These are phyloP conservation scores for Aphelenchoides besseyi DNA, from an alignment of 1,140 invertebrate species.

Conservation along the genomic window DNA sequence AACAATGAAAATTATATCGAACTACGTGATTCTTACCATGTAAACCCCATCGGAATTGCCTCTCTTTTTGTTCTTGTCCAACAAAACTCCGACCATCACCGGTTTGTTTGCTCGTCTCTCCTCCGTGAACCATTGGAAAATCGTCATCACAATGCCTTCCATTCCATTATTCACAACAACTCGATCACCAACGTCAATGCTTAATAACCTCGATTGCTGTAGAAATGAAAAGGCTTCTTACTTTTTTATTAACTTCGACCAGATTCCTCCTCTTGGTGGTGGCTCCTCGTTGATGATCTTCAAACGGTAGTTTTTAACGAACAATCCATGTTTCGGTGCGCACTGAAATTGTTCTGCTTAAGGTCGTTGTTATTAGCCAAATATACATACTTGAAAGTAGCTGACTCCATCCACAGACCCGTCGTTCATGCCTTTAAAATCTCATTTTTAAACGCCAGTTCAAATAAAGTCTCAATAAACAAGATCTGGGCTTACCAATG, in stretches of 20 bases:
- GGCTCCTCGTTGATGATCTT: background rate
- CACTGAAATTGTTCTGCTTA: constrained; percentile 10
- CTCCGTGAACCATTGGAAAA: constrained; percentile 13
- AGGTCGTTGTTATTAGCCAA: background rate
- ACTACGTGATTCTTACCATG: constrained; percentile 6
- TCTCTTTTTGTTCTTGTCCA: background rate
- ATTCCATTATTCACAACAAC: constrained; percentile 5
- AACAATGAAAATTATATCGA: background rate
- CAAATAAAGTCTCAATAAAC: no score
- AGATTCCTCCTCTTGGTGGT: constrained; percentile 16
- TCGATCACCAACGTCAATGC: constrained; percentile 16
- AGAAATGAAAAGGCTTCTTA: background rate
- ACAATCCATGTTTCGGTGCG: constrained; percentile 9
- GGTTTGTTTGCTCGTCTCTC: constrained; percentile 18
- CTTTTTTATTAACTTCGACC: constrained; percentile 21
- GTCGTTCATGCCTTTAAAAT: constrained; percentile 21
- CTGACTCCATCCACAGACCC: background rate
- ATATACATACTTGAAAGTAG: constrained; percentile 13
- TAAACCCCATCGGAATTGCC: constrained; percentile 14
- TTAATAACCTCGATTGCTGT: background rate
- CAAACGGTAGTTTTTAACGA: constrained; percentile 21
- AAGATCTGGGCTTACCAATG: no score
- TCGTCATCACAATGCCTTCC: constrained; percentile 16
- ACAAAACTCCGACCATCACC: constrained; percentile 15
- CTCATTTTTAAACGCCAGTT: no score